Evolutionary conservation across 1,140 invertebrate genomes (phyloP), one percentile per base, ranked within the genome.

Genomic region (Panulirus ornatus): DNA sequence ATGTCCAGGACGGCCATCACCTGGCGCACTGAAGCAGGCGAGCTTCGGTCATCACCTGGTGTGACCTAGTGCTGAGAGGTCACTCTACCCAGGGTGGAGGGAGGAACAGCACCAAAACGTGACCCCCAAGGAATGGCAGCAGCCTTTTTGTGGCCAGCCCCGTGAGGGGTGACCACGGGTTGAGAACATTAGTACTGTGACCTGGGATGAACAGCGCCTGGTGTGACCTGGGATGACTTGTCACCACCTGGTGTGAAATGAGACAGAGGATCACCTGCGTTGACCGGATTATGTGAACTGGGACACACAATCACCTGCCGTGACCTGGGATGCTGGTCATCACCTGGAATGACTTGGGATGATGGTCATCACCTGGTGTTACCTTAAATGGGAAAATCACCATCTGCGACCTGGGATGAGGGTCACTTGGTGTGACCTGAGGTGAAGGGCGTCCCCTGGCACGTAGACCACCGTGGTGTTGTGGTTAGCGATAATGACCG

Each of bases 371-470:
- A 27, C 22, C 58, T n/a, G n/a, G 27, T 30, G 27, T 66, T n/a
- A 66, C 58, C 58, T 66, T 1, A 66, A 30, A 22, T 66, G 6
- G 58, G 58, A 66, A 27, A 2, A 66, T 27, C n/a, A 66, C 58
- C 27, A 22, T 8, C 5, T 66, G 3, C 30, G 27, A 30, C 22
- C 58, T 30, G n/a, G n/a, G 58, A 22, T 30, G n/a, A 66, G 58
- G 51, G 27, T 86, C 73, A 78, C 84, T 71, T 86, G 84, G 84
- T n/a, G 73, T 78, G 51, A 81, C 76, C 76, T 51, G 42, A 51
- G 54, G 54, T 14, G 14, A 22, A 3, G 16, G n/a, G 54, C 54
- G 6, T 30, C 58, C 27, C 58, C 58, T 27, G 58, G 27, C 6
- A 27, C n/a, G 5, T n/a, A n/a, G n/a, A n/a, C n/a, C n/a, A n/a